Conservation (phyloP, 2,797 vertebrate genomes). For the Lacerta agilis region DNA sequence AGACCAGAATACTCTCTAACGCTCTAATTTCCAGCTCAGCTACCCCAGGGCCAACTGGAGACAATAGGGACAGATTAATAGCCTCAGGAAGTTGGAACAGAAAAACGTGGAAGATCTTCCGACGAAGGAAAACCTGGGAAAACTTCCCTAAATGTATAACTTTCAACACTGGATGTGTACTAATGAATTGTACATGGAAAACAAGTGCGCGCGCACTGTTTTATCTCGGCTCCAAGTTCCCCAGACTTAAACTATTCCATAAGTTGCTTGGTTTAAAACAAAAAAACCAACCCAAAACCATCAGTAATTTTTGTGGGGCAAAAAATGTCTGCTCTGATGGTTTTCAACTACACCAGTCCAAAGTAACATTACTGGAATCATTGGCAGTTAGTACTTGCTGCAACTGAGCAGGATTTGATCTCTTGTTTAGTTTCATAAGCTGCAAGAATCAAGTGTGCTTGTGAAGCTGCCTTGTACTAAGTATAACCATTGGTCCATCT, state of each 20-base stretch:
- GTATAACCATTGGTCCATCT: neutral
- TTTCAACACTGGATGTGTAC: slow-evolving; percentile 54
- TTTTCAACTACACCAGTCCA: neutral
- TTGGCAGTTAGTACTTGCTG: slow-evolving; percentile 19
- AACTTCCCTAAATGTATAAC: neutral
- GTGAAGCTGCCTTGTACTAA: neutral
- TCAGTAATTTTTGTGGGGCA: neutral
- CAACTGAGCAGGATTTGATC: slow-evolving; percentile 45
- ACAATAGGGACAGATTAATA: slow-evolving; percentile 65
- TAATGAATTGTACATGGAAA: neutral
- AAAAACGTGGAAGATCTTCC: slow-evolving; percentile 52
- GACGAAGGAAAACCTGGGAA: slow-evolving; percentile 46
- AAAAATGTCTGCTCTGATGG: neutral
- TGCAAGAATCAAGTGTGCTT: neutral
- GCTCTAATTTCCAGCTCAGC: slow-evolving; percentile 61
- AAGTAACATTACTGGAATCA: neutral
- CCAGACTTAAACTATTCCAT: slow-evolving; percentile 59
- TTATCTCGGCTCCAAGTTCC: slow-evolving; percentile 55
- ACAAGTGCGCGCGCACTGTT: slow-evolving; percentile 20
- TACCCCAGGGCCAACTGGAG: slow-evolving; percentile 62
- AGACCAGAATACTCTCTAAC: slow-evolving; percentile 51
- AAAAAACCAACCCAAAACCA: slow-evolving; percentile 10
- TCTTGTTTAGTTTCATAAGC: slow-evolving; percentile 51
- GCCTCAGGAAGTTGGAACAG: slow-evolving; percentile 56
- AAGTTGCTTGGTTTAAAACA: slow-evolving; percentile 58